A percentile compares a stretch with the other conserved stretches of the same genome.
phyloP scores from a whole-genome alignment of 2,113 vertebrate species.

The Rhagologus leucostigma region DNA sequence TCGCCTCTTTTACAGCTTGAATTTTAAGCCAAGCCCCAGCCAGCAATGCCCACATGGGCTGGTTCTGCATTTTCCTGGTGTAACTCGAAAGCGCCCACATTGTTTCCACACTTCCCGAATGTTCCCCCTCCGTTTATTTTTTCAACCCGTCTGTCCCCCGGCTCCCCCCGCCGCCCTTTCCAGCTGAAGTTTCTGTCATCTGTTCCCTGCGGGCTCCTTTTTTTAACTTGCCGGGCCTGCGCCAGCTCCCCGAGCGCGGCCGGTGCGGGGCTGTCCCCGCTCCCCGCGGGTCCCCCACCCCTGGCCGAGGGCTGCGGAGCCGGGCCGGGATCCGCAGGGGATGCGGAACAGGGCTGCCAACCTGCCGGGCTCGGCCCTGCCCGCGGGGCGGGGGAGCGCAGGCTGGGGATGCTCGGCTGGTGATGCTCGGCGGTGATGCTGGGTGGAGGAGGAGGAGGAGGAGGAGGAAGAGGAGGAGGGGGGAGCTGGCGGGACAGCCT shows the following conservation, averaged over 20 bases:
- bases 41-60: background rate
- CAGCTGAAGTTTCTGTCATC: background rate
- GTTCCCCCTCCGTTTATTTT: background rate
- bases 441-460: constrained; percentile 58
- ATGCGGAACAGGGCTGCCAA: background rate
- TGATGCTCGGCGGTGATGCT: background rate
- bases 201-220: background rate
- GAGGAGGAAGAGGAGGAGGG: constrained; percentile 65
- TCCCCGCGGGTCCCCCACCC: no score
- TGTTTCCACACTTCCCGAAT: background rate
- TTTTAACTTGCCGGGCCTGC: background rate
- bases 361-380: background rate
- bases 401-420: constrained; percentile 32
- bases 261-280: background rate
- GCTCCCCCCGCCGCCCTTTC: background rate
- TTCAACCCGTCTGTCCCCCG: background rate
- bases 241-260: background rate
- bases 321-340: background rate
- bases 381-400: background rate
- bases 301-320: background rate
- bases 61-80: background rate
- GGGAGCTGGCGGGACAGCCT: constrained; percentile 39
- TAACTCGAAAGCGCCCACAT: background rate
- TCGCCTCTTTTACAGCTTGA: background rate
- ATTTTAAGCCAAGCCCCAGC: background rate